Conservation (phyloP, 2,888 invertebrate genomes). For the Dolomedes plantarius region DNA sequence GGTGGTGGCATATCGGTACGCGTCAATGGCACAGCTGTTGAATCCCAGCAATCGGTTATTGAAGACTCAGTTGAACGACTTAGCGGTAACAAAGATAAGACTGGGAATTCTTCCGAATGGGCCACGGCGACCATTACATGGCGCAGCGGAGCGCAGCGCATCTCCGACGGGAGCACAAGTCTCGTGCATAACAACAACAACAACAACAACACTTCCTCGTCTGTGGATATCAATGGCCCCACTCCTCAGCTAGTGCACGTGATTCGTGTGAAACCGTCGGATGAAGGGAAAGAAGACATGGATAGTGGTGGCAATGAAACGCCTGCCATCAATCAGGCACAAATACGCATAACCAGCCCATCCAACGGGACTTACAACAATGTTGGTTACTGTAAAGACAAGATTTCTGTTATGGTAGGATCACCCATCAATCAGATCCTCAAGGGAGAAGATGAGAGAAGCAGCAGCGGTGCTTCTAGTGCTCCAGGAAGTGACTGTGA, state of each 20-base stretch:
- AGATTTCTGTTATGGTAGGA: constrained; percentile 63
- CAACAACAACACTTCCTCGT: constrained; percentile 39
- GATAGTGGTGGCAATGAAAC: constrained; percentile 15
- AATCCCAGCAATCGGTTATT: neutral
- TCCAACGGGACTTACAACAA: constrained; percentile 13
- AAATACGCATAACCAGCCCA: neutral
- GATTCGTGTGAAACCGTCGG: constrained; percentile 43
- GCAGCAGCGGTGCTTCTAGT: constrained; percentile 70
- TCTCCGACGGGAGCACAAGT: constrained; percentile 23
- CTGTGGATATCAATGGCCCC: constrained; percentile 6
- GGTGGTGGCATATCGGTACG: constrained; percentile 65
- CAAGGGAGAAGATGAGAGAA: constrained; percentile 66
- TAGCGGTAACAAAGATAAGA: constrained; percentile 42
- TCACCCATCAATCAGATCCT: constrained; percentile 31
- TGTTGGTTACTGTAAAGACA: constrained; percentile 41
- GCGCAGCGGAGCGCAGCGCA: constrained; percentile 60
- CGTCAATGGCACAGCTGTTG: constrained; percentile 54
- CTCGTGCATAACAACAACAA: constrained; percentile 10
- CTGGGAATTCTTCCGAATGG: constrained; percentile 42
- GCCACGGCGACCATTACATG: constrained; percentile 67
- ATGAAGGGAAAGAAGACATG: neutral
- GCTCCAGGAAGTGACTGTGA: constrained; percentile 71
- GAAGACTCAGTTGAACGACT: constrained; percentile 37
- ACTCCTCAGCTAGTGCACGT: constrained; percentile 55
- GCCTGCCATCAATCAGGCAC: constrained; percentile 15